A percentile compares a stretch with the other conserved stretches of the same genome.
These are phyloP conservation scores for Clupea harengus DNA, from an alignment of 2,113 vertebrate species.

Conservation along the genomic window DNA sequence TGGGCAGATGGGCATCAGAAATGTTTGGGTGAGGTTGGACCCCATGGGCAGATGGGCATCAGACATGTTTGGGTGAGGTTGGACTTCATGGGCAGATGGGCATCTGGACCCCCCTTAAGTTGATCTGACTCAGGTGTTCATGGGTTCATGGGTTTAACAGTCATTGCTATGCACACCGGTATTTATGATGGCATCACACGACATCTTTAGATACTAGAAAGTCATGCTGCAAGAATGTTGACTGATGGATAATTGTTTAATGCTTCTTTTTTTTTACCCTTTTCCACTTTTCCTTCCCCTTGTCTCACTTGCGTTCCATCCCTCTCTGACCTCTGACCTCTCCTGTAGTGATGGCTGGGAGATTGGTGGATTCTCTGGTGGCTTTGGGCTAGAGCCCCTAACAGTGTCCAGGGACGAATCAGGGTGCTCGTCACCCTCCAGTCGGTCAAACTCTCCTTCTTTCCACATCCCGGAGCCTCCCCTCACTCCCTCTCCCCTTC, in stretches of 20 bases:
- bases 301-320: conserved; percentile 13
- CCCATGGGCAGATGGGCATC: not conserved
- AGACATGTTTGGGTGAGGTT: no score
- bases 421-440: not conserved
- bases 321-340: not conserved
- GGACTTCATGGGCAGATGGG: no score
- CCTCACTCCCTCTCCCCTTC: conserved; percentile 28
- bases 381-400: conserved; percentile 56
- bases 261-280: not conserved
- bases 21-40: not conserved
- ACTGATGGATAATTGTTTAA: not conserved
- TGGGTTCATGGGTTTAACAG: not conserved
- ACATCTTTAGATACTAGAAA: not conserved
- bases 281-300: conserved; percentile 22
- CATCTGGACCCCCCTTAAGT: not conserved
- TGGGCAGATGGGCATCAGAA: not conserved
- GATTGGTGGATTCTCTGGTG: conserved; percentile 43
- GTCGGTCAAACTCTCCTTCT: not conserved
- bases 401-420: conserved; percentile 47
- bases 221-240: not conserved
- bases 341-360: conserved; percentile 62
- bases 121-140: not conserved
- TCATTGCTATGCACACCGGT: not conserved
- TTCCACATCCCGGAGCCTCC: conserved; percentile 28
- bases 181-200: not conserved